Evolutionary conservation across 2,113 vertebrate genomes (phyloP).

Genomic region (Sakesphorus luctuosus): DNA sequence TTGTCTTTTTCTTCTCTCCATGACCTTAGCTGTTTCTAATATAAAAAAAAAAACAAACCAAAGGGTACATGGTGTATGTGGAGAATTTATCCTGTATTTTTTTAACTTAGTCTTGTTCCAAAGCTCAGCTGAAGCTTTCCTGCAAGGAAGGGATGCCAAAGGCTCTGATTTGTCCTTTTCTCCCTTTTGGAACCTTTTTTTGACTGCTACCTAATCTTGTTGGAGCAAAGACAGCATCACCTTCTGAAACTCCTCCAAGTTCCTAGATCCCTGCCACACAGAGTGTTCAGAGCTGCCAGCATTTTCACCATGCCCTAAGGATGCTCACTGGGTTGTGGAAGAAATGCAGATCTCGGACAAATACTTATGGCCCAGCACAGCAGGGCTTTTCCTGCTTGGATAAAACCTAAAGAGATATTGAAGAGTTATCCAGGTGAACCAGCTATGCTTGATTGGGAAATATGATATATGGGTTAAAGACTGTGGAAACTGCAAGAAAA

Average conservation of each 20-base stretch:
- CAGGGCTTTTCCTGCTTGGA: background rate
- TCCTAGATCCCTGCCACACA: background rate
- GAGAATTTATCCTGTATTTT: background rate
- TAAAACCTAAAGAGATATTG: background rate
- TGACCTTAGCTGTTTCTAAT: background rate
- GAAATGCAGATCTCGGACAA: background rate
- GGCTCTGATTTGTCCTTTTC: background rate
- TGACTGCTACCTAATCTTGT: background rate
- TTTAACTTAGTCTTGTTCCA: background rate
- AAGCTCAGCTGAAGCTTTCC: background rate
- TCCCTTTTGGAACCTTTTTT: background rate
- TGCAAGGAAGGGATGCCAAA: background rate
- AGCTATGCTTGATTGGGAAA: background rate
- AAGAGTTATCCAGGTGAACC: background rate
- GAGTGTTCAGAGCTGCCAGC: background rate
- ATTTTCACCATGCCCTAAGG: background rate
- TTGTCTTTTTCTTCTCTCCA: background rate
- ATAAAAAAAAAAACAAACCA: background rate
- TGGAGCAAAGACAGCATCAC: background rate
- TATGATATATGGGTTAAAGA: background rate
- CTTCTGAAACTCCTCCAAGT: background rate
- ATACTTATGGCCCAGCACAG: background rate
- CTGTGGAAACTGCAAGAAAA: background rate
- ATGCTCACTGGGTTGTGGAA: background rate
- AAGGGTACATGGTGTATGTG: rapidly evolving